A percentile compares a stretch with the other conserved stretches of the same genome.
Conservation (phyloP, 2,888 invertebrate genomes). For the Dermolepida albohirtum region DNA sequence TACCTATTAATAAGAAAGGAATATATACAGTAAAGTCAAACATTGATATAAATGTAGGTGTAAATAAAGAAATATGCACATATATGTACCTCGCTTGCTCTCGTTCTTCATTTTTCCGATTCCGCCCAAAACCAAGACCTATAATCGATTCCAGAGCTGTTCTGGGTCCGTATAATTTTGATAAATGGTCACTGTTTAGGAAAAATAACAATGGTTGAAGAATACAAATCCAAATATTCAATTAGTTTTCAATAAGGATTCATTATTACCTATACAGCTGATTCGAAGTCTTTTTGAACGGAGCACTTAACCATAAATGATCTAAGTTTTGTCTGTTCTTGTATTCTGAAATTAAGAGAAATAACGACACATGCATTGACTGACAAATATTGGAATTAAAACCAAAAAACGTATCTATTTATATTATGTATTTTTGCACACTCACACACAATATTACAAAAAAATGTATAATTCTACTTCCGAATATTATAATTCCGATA, state of each 20-base stretch:
- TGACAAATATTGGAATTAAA: too few species aligned
- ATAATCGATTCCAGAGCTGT: slow-evolving; percentile 23
- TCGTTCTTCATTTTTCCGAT: slow-evolving; percentile 34
- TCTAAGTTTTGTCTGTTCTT: slow-evolving; percentile 19
- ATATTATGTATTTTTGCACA: too few species aligned
- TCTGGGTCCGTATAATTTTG: slow-evolving; percentile 19
- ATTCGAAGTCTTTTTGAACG: slow-evolving; percentile 8
- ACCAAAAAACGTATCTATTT: too few species aligned
- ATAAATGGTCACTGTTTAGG: slow-evolving; percentile 9
- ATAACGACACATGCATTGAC: not conserved
- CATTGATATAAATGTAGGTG: not conserved
- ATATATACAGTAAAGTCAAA: not conserved
- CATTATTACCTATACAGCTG: slow-evolving; percentile 26
- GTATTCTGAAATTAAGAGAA: too few species aligned
- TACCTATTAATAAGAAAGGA: slow-evolving; percentile 22
- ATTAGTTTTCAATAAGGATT: not conserved
- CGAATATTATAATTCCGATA: not conserved
- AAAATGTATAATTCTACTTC: too few species aligned
- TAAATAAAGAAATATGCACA: not conserved
- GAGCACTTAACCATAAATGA: slow-evolving; percentile 15
- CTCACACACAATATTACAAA: too few species aligned
- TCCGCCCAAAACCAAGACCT: slow-evolving; percentile 34
- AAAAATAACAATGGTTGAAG: not conserved
- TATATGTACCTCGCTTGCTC: slow-evolving; percentile 20
- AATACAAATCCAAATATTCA: not conserved